Evolutionary conservation across 2,113 vertebrate genomes (phyloP).

Genomic region (Spea bombifrons): DNA sequence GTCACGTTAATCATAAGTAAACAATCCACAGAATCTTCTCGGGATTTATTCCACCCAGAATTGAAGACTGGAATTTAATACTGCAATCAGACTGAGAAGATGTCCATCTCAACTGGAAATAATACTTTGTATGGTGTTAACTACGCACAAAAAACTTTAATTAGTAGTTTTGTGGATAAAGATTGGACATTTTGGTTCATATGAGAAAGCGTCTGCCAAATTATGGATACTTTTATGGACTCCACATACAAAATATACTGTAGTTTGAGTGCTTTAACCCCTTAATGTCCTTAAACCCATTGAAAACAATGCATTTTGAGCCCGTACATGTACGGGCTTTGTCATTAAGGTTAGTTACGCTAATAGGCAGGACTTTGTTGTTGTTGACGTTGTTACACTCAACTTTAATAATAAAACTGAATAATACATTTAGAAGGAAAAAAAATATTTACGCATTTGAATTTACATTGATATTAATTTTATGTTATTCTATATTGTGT

Average conservation of each 20-base stretch:
- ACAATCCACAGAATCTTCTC: conserved; percentile 33
- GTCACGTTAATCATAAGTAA: conserved; percentile 43
- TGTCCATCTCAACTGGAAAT: conserved; percentile 19
- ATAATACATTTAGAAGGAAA: too few relatives aligned
- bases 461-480: too few relatives aligned
- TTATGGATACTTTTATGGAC: neutral
- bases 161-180: neutral
- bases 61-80: conserved; percentile 13
- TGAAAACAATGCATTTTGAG: too few relatives aligned
- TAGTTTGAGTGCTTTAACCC: neutral
- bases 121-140: conserved; percentile 15
- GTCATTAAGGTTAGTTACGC: too few relatives aligned
- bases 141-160: neutral
- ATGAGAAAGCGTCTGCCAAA: neutral
- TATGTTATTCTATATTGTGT: too few relatives aligned
- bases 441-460: too few relatives aligned
- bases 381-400: too few relatives aligned
- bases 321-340: too few relatives aligned
- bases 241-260: neutral
- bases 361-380: too few relatives aligned
- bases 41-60: conserved; percentile 13
- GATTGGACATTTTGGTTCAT: neutral
- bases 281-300: too few relatives aligned
- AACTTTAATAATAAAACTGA: too few relatives aligned
- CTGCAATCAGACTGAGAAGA: conserved; percentile 7